Conservation (phyloP, 2,888 invertebrate species). For the Pollenia amentaria region DNA sequence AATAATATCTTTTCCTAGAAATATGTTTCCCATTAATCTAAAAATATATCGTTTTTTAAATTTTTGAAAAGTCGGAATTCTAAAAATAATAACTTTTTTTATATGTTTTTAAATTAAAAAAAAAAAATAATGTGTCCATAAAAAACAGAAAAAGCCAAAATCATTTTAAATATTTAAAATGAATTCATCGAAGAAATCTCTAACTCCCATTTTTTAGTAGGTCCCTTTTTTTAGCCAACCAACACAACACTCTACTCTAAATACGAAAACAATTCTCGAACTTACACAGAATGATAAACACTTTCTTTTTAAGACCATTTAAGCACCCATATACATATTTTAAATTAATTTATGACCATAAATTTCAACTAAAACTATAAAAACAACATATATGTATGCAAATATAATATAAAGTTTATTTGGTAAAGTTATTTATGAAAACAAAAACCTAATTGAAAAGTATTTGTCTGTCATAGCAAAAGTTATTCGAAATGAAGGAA, state of each 20-base stretch:
- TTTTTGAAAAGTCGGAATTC: too few relatives aligned
- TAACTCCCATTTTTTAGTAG: too few relatives aligned
- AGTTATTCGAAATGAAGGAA: not conserved
- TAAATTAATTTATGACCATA: constrained; percentile 18
- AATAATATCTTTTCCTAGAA: too few relatives aligned
- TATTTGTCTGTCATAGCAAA: constrained; percentile 38
- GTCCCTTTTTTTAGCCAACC: too few relatives aligned
- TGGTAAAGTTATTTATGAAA: constrained; percentile 50
- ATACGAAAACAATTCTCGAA: not conserved
- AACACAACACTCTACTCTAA: not conserved
- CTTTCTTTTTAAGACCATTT: constrained; percentile 54
- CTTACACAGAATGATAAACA: not conserved
- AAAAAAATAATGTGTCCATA: too few relatives aligned
- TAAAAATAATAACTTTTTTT: too few relatives aligned
- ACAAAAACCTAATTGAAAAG: constrained; percentile 64
- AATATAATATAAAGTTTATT: constrained; percentile 41
- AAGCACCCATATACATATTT: not conserved
- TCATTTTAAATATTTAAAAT: too few relatives aligned
- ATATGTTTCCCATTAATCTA: too few relatives aligned
- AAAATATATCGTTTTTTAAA: too few relatives aligned
- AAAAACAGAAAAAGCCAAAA: too few relatives aligned
- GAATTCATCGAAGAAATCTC: too few relatives aligned
- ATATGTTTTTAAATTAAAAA: too few relatives aligned
- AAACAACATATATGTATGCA: constrained; percentile 25
- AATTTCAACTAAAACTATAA: constrained; percentile 20